Conservation (phyloP, 23 tunicate genomes). For the Oikopleura vanhoeffeni region DNA sequence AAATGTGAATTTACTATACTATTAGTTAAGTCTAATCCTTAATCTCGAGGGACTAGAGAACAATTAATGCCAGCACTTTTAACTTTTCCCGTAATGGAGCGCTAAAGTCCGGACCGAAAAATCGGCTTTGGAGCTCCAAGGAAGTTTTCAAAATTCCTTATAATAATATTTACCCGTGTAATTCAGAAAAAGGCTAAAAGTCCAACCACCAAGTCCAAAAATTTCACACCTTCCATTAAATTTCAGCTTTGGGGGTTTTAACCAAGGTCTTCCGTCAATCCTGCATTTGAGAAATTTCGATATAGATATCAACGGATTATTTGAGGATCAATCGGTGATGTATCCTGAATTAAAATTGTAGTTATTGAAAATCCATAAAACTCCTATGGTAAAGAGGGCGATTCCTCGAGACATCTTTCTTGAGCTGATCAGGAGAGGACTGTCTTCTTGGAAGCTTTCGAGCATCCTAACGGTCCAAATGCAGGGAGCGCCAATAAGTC, state of each 20-base stretch:
- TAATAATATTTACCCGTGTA: neutral
- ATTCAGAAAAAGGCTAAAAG: neutral
- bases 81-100: too few relatives aligned
- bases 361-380: conserved; percentile 43
- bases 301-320: conserved; percentile 40
- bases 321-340: conserved; percentile 73
- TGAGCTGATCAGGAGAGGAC: conserved; percentile 37
- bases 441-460: conserved; percentile 25
- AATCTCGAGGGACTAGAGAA: too few relatives aligned
- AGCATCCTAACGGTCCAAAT: conserved; percentile 59
- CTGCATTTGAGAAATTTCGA: conserved; percentile 32
- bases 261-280: conserved; percentile 46
- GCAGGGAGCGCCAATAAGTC: conserved; percentile 33
- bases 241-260: conserved; percentile 30
- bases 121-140: too few relatives aligned
- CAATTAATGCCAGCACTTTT: too few relatives aligned
- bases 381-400: conserved; percentile 41
- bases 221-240: neutral
- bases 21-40: too few relatives aligned
- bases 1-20: too few relatives aligned
- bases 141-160: too few relatives aligned
- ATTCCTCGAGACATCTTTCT: conserved; percentile 33
- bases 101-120: too few relatives aligned
- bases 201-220: neutral
- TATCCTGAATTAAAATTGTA: conserved; percentile 45